Evolutionary conservation across 1,140 invertebrate genomes (phyloP), one percentile per base, ranked within the genome.

Genomic region (Lysiphlebus fabarum): DNA sequence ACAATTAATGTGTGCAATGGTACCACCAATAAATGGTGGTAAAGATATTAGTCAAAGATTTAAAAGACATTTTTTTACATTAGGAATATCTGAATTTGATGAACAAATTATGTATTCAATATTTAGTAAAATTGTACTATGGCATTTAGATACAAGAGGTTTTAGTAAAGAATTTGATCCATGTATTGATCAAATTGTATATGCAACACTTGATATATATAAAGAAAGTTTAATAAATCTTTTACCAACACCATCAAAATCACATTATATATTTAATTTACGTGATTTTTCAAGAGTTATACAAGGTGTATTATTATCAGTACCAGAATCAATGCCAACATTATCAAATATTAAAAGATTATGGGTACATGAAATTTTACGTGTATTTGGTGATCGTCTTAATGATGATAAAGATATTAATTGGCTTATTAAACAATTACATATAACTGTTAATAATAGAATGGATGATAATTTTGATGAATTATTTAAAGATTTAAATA

Each of bases 121-220:
- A 62, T 97, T 96, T 68, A 89, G 88, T 62, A 90, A 87, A 75
- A 96, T 98, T 62, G 86, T 97, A 79, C 79, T 95, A 1, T 98
- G 95, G 95, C 95, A 98, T 84, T 83, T 97, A 56, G 92, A 94
- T 71, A 91, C 90, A 70, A 87, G 93, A 76, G 94, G 94, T 43
- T 98, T 98, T 80, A 90, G 91, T 44, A 95, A 95, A 77, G 94
- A 96, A 59, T 98, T 98, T 77, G 92, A 96, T 82, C 89, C 92
- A 0, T 93, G 90, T 66, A 92, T 96, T 49, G 88, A 94, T 63
- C 88, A 97, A 78, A 84, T 98, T 48, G 92, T 98, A 1, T 71
- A 81, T 26, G 92, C 90, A 0, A 97, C 95, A 5, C 76, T 98
- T 45, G 85, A 89, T 54, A 83, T 98, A 2, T 97, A 97, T 75